Percentiles rank a stretch among this genome's conserved stretches.
These are phyloP conservation scores for Hypsibius dujardini DNA, from an alignment of 1,140 invertebrate species.

Conservation along the genomic window DNA sequence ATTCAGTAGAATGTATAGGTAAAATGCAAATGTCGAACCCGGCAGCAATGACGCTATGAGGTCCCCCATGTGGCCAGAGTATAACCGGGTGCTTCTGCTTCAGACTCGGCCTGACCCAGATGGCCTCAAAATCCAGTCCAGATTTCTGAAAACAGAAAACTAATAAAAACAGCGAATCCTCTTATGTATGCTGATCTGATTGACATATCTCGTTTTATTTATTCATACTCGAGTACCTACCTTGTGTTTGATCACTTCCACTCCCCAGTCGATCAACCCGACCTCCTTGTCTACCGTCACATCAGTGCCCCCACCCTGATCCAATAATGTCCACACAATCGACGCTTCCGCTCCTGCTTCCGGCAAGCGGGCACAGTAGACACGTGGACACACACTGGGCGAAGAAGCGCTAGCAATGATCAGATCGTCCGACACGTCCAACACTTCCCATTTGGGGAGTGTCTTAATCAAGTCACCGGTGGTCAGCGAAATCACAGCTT, in stretches of 20 bases:
- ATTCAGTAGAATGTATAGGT: too few species aligned
- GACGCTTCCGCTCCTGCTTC: constrained; percentile 22
- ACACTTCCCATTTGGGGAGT: too few species aligned
- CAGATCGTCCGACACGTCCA: too few species aligned
- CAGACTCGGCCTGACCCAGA: constrained; percentile 27
- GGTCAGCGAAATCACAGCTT: too few species aligned
- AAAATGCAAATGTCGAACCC: constrained; percentile 38
- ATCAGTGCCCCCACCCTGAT: constrained; percentile 18
- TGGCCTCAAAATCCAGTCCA: constrained; percentile 30
- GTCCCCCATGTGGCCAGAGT: constrained; percentile 55
- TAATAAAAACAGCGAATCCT: too few species aligned
- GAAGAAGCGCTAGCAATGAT: too few species aligned
- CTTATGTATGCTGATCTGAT: too few species aligned
- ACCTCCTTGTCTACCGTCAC: constrained; percentile 19
- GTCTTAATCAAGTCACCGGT: too few species aligned
- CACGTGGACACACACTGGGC: too few species aligned
- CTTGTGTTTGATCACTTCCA: background rate
- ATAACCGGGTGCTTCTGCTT: constrained; percentile 28
- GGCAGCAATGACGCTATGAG: constrained; percentile 48
- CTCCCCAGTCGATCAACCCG: constrained; percentile 20
- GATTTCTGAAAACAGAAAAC: constrained; percentile 21
- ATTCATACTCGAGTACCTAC: constrained; percentile 9
- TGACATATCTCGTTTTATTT: background rate
- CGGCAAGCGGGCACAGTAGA: too few species aligned
- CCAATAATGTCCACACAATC: constrained; percentile 24